Base-by-base conservation (phyloP, 2,888 invertebrate species). In the Theodoxus fluviatilis region DNA sequence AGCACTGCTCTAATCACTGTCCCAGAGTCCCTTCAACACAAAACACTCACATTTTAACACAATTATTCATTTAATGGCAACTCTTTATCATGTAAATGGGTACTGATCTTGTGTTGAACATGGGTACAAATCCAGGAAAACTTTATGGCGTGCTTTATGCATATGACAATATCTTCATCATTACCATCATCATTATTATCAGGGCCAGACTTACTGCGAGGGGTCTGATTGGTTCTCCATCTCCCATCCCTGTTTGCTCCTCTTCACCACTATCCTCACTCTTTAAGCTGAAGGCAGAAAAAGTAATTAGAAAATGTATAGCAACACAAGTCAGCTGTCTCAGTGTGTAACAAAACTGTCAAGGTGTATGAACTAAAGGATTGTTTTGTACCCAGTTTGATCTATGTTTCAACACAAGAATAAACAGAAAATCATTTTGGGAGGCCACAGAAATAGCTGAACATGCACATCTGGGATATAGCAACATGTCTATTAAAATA, bases 211-310 rank as follows among this genome's bases (percentile, higher is more conserved):
- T 61, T 76, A 81, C 81, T 15, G 80, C 80, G 22, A 80, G 78
- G 57, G 79, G 79, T 67, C 76, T 73, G 28, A 79, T 78, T 49
- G 55, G 49, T 9, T 74, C 74, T 7, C 37, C 35, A 25, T 70
- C 78, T 65, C 1, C 75, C 69, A 55, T 78, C 79, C 22, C 52
- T 72, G 47, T 71, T 72, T 52, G n/a, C n/a, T 83, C 82, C 59
- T 83, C 83, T 38, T 84, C 83, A 31, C 79, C 82, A 67, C 81
- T 81, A 75, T 84, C 83, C 52, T 84, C 83, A 61, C 76, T 72
- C 67, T 84, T 81, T 55, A 83, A 72, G 40, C 83, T 83, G 68
- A 6, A 25, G 31, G 12, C 4, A 37, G 3, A 15, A 7, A 55
- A 55, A 55, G 1, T 22, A 12, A n/a, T 55, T 55, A 55, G 22